Evolutionary conservation across 2,113 vertebrate species (phyloP).

Genomic region (Perca fluviatilis): DNA sequence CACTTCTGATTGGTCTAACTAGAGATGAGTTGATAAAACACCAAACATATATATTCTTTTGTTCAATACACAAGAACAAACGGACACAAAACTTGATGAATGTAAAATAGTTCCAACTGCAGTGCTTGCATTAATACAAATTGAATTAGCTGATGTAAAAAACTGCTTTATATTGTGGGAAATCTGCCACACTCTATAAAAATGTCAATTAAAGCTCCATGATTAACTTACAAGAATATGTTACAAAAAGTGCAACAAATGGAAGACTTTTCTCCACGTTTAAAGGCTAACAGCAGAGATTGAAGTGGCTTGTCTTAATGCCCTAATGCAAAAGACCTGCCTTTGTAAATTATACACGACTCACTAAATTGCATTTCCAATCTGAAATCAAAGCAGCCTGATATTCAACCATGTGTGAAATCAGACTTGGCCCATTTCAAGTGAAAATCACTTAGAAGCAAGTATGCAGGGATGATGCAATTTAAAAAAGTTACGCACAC

Average conservation of each 20-base stretch:
- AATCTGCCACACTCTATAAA: not conserved
- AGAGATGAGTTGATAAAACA: slow-evolving; percentile 35
- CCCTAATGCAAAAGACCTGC: slow-evolving; percentile 30
- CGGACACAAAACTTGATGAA: slow-evolving; percentile 17
- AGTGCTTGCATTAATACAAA: slow-evolving; percentile 12
- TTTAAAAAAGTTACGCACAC: slow-evolving; percentile 56
- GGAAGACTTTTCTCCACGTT: not conserved
- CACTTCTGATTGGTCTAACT: slow-evolving; percentile 69
- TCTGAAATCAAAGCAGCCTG: slow-evolving; percentile 58
- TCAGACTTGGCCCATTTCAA: slow-evolving; percentile 63
- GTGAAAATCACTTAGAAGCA: slow-evolving; percentile 46
- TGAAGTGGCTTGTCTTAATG: slow-evolving; percentile 21
- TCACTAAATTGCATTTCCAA: slow-evolving; percentile 56
- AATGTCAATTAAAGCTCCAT: not conserved
- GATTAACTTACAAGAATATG: not conserved
- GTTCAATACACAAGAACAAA: slow-evolving; percentile 2
- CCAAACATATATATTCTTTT: slow-evolving; percentile 2
- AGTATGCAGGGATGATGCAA: slow-evolving; percentile 54
- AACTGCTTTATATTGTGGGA: slow-evolving; percentile 12
- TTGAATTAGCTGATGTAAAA: slow-evolving; percentile 7
- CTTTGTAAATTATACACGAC: slow-evolving; percentile 53
- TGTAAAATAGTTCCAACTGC: not conserved
- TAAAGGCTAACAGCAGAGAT: not conserved
- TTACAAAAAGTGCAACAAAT: not conserved
- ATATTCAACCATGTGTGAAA: slow-evolving; percentile 67